Evolutionary conservation across 2,113 vertebrate genomes (phyloP), one percentile per base, ranked within the genome.

Genomic region (Nothocercus julius): DNA sequence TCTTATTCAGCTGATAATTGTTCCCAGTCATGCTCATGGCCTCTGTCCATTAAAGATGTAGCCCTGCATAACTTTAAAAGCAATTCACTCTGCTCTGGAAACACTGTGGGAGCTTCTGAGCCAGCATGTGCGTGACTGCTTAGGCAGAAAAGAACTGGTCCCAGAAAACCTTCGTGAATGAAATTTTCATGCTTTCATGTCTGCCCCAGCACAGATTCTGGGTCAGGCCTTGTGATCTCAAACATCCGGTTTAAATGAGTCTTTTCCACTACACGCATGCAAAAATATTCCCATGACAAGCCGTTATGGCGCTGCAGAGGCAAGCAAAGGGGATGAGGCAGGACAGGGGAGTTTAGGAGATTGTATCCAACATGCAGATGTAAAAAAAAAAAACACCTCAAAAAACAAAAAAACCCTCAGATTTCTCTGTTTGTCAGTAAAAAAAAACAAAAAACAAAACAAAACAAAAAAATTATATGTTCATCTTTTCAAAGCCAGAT

Each of bases 21-120:
- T 94, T 98, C 97, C 98, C 98, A 98, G 97, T 85, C 69, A 40
- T 1, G 42, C 90, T 92, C 87, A 51, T 97, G 98, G 97, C 97
- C 94, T 88, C 88, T 53, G 74, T 98, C 97, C 97, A 98, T 81
- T 42, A 82, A 90, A 95, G 97, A 97, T 91, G 96, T 81, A 76
- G 92, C 87, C 81, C 96, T 59, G 95, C 66, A 79, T 94, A 66
- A 47, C 81, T 56, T 96, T 81, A 95, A 92, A 97, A 97, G 95
- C 89, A 40, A 63, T 92, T 59, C 86, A 83, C 91, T 97, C 85
- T 3, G 1, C 85, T 58, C 95, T 95, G 96, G 95, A 68, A 95
- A 94, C 7, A 5, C 87, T 61, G 97, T 77, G 96, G 97, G 95
- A 95, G 96, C 6, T 1, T 9, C 22, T 22, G 93, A 90, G 94